Percentiles rank a stretch among this genome's conserved stretches.
phyloP scores from a whole-genome alignment of 2,797 vertebrate genomes.

The Acipenser ruthenus region DNA sequence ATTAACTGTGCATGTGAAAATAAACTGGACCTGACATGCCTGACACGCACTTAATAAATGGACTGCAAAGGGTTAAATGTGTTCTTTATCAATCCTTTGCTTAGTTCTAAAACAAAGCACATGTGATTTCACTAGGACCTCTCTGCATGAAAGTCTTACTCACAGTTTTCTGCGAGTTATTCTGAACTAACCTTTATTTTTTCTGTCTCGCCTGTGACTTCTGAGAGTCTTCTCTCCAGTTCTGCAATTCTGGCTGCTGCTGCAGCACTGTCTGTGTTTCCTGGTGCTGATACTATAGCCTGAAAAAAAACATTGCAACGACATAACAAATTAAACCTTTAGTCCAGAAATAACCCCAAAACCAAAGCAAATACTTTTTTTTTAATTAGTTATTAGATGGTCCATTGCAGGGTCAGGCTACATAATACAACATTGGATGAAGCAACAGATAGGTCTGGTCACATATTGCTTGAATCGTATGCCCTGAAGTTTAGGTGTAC shows the following conservation, averaged over 20 bases:
- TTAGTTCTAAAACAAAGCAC: neutral
- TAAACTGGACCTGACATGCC: no score
- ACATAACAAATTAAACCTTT: slow-evolving; percentile 4
- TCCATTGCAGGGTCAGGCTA: no score
- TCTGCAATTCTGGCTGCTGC: slow-evolving; percentile 45
- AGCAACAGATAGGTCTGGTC: no score
- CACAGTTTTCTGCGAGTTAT: neutral
- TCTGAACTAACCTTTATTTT: slow-evolving; percentile 67
- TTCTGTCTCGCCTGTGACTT: slow-evolving; percentile 61
- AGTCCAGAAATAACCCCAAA: no score
- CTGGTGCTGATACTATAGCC: slow-evolving; percentile 25
- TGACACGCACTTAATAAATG: no score
- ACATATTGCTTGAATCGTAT: neutral
- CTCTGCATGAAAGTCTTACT: neutral
- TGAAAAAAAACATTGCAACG: slow-evolving; percentile 15
- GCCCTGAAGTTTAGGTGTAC: no score
- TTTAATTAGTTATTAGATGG: no score
- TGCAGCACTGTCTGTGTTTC: slow-evolving; percentile 30
- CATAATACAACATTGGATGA: no score
- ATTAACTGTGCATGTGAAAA: no score
- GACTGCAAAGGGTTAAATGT: no score
- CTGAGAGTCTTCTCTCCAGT: slow-evolving; percentile 59
- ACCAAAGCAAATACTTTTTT: no score
- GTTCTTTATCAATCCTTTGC: no score
- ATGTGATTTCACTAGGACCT: neutral